Percentiles rank a stretch among this genome's conserved stretches.
Conservation (phyloP, 2,888 invertebrate species). For the Scaeva pyrastri region DNA sequence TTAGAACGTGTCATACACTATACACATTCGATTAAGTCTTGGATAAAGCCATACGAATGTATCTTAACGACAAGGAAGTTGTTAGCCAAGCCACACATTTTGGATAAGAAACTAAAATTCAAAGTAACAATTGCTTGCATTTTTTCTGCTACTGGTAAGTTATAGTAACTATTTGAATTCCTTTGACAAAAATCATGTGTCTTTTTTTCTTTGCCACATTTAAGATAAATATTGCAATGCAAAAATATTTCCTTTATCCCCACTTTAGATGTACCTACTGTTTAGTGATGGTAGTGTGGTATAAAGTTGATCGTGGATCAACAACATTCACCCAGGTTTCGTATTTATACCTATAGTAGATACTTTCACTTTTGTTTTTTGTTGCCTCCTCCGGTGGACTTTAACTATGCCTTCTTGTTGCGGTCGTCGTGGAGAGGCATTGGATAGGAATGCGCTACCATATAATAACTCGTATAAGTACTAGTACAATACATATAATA, state of each 20-base stretch:
- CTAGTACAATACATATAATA: neutral
- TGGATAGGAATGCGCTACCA: constrained; percentile 21
- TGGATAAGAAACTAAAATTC: constrained; percentile 38
- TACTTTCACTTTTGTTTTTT: constrained; percentile 71
- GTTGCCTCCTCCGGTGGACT: constrained; percentile 12
- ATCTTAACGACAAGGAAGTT: constrained; percentile 64
- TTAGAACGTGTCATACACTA: constrained; percentile 54
- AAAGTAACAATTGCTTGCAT: constrained; percentile 1
- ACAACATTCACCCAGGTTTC: constrained; percentile 66
- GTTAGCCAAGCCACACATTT: constrained; percentile 53
- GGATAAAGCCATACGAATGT: constrained; percentile 58
- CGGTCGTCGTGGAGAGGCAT: neutral
- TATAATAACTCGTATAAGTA: constrained; percentile 10
- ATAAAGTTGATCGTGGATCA: constrained; percentile 39
- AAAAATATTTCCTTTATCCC: constrained; percentile 58
- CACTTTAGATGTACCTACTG: neutral
- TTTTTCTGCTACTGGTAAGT: constrained; percentile 56
- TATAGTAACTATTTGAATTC: constrained; percentile 4
- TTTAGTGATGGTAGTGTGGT: neutral
- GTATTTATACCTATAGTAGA: neutral
- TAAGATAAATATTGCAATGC: constrained; percentile 18
- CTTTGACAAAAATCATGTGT: constrained; percentile 6
- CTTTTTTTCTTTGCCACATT: constrained; percentile 49
- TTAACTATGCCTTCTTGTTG: constrained; percentile 25
- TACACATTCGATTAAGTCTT: constrained; percentile 1